A percentile compares a stretch with the other conserved stretches of the same genome.
Evolutionary conservation across 2,888 invertebrate species (phyloP).

Genomic region (Subacronicta megacephala): DNA sequence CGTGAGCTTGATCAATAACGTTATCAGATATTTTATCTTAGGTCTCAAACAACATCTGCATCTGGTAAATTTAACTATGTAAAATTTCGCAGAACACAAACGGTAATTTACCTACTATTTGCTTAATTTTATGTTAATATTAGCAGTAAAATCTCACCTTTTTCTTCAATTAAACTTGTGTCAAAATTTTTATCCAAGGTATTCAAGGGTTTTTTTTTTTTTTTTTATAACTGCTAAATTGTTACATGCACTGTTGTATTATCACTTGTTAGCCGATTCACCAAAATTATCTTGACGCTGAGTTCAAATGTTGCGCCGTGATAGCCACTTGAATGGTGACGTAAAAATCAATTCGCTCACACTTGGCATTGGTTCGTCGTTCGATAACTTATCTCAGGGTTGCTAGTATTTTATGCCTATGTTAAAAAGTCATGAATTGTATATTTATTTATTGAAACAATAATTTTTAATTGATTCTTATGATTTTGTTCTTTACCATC

Average conservation of each 20-base stretch:
- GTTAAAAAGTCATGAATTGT: no score
- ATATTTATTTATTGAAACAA: no score
- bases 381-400: conserved; percentile 41
- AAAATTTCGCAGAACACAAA: no score
- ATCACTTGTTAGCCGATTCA: conserved; percentile 54
- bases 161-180: conserved; percentile 5
- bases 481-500: no score
- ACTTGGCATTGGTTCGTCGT: conserved; percentile 59
- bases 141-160: conserved; percentile 13
- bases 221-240: conserved; percentile 5
- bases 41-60: background rate
- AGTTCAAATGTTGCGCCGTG: conserved; percentile 87
- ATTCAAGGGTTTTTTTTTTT: conserved; percentile 7
- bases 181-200: conserved; percentile 3
- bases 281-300: conserved; percentile 60
- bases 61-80: no score
- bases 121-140: no score
- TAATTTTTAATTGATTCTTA: no score
- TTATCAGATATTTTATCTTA: conserved; percentile 23
- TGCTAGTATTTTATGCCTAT: conserved; percentile 15
- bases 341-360: conserved; percentile 74
- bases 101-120: no score
- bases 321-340: conserved; percentile 72
- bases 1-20: conserved; percentile 20
- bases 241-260: conserved; percentile 54